Evolutionary conservation across 1,140 invertebrate species (phyloP), one percentile per base, ranked within the genome.

Genomic region (Calephelis virginiensis): DNA sequence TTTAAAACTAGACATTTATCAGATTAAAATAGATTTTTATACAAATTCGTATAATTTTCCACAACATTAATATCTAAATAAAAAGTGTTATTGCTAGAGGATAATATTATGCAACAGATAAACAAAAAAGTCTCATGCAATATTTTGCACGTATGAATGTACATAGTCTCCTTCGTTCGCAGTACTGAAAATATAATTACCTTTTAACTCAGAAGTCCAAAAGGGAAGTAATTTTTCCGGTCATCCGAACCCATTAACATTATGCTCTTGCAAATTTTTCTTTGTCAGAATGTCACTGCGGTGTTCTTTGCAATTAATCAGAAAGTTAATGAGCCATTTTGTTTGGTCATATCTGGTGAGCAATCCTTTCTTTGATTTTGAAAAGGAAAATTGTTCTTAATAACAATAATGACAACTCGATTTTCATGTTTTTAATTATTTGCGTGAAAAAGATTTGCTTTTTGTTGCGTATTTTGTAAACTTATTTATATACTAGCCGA

Each of bases 251-350:
- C 68, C 70, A 73, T 76, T 76, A 76, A 64, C 61, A 65, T 65
- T 65, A 56, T 65, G 38, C 77, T 67, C 68, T 75, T 74, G 75
- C 72, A 77, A 77, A 82, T 83, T 86, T 83, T 87, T 80, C 74
- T 76, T 72, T 73, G 77, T 83, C 77, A 78, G 73, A 87, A 87
- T 88, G 88, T 90, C 88, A 80, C 75, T 72, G 76, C 73, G 78
- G 73, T 74, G 85, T 81, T 79, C 68, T 69, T 82, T 72, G 81
- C 76, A 87, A 90, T 90, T 90, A 89, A 89, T 90, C 88, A 89
- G 79, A 64, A 78, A 86, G 81, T 82, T 85, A 90, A 89, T 90
- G 88, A 90, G 86, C 82, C 88, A 73, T 90, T 83, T 80, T 83
- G 80, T 89, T 89, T 87, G 85, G 86, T 80, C 82, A 83, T 78